These are phyloP conservation scores for Brachionus rotundiformis DNA, from an alignment of 1,140 invertebrate species.

Conservation along the genomic window DNA sequence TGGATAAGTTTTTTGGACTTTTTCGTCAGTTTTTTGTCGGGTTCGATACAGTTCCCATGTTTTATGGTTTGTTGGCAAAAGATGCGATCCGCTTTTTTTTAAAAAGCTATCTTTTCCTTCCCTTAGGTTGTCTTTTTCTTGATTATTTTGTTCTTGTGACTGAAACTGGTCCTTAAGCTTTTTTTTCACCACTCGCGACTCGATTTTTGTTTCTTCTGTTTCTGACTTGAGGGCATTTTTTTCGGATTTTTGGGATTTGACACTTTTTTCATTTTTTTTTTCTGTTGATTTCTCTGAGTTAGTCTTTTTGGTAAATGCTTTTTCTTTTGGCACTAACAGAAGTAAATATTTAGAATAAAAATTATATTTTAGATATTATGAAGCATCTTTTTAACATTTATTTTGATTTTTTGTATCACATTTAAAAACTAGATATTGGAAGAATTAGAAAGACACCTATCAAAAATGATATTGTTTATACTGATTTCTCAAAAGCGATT, in stretches of 20 bases:
- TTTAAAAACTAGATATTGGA: too few relatives aligned
- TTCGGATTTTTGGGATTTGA: not conserved
- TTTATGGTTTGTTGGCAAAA: not conserved
- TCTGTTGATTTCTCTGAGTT: not conserved
- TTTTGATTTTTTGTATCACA: too few relatives aligned
- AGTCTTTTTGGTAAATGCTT: not conserved
- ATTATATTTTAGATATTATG: too few relatives aligned
- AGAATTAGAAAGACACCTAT: too few relatives aligned
- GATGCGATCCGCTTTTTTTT: not conserved
- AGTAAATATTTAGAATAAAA: not conserved
- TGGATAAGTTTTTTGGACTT: not conserved
- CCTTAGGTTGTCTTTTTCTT: not conserved
- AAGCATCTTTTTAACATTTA: too few relatives aligned
- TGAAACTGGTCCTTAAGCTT: not conserved
- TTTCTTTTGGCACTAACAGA: not conserved
- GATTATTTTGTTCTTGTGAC: not conserved
- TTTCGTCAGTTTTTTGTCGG: not conserved
- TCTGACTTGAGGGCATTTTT: not conserved
- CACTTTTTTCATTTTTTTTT: not conserved
- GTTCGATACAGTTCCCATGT: slow-evolving; percentile 4
- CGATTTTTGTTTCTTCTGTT: not conserved
- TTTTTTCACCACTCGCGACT: not conserved
- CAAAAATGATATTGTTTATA: too few relatives aligned
- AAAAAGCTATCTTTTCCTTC: too few relatives aligned
- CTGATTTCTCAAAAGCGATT: too few relatives aligned